Percentiles rank a stretch among this genome's conserved stretches.
Conservation (phyloP, 2,888 invertebrate genomes). For the Eutolmus rufibarbis region DNA sequence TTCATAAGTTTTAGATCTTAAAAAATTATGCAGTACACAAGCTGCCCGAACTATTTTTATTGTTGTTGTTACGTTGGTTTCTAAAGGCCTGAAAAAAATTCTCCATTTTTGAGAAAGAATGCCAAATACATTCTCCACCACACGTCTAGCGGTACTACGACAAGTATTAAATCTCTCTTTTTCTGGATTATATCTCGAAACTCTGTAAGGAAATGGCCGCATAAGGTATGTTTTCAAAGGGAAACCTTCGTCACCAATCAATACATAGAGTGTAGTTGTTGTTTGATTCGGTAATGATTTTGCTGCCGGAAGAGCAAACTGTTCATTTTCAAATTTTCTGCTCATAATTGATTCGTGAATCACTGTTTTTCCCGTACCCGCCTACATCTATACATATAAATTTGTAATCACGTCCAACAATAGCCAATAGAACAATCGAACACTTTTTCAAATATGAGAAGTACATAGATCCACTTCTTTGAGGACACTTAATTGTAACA, state of each 20-base stretch:
- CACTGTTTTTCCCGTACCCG: not conserved
- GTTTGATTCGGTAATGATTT: conserved; percentile 4
- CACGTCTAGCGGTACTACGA: not conserved
- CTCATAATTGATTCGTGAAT: not conserved
- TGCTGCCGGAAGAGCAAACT: not conserved
- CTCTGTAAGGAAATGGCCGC: not conserved
- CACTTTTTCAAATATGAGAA: conserved; percentile 24
- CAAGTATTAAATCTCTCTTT: not conserved
- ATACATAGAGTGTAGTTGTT: not conserved
- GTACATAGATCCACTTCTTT: conserved; percentile 24
- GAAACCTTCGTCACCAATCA: no score
- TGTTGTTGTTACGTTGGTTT: not conserved
- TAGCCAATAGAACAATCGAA: conserved; percentile 24
- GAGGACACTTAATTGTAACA: conserved; percentile 5
- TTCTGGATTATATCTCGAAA: not conserved
- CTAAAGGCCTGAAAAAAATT: conserved; percentile 6
- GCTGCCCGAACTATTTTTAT: not conserved
- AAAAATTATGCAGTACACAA: not conserved
- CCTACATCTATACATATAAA: not conserved
- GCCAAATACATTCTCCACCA: not conserved
- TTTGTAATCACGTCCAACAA: conserved; percentile 21
- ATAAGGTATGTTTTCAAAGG: no score
- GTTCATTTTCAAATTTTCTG: not conserved
- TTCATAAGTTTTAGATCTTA: not conserved
- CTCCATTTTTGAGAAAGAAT: conserved; percentile 21